Base-by-base conservation (phyloP, 2,888 invertebrate genomes). In the Allygus modestus region DNA sequence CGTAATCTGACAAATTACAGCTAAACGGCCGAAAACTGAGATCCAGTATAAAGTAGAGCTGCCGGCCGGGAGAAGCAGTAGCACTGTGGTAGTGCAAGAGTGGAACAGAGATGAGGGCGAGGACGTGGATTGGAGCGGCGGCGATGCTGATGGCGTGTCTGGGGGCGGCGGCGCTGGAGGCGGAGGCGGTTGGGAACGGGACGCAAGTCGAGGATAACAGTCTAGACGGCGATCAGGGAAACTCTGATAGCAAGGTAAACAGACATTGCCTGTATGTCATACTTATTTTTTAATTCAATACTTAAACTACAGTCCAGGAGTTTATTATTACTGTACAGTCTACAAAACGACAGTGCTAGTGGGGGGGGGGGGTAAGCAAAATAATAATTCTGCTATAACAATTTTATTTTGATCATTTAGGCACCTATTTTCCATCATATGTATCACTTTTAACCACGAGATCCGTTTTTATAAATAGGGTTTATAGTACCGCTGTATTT, bases 1-100 rank as follows among this genome's bases (percentile, higher is more conserved):
- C 79, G 79, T 51, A 79, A 58, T 33, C 33, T 51, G 58, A 20
- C 54, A 33, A 58, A 79, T 79, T 79, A 37, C 58, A 33, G 58
- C 33, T 58, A 79, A 79, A 37, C 37, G 33, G 7, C 37, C 1
- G 51, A 54, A 79, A 79, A 79, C 54, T 20, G 54, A 26, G 58
- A 58, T 79, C 23, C 4, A 54, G 58, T 79, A 79, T 79, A 79
- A 79, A 79, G 58, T 20, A 20, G 31, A 54, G 58, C 79, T 7
- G n/a, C 28, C 5, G 46, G 77, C 15, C 26, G 23, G 77, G 26
- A 37, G 43, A 1, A 20, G 28, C 77, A 65, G 58, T 58, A 58
- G 58, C 58, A 23, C 58, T 15, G 17, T 11, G 46, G 75, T 1
- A 5, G 75, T n/a, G n/a, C 23, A 41, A 20, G 7, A 2, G 75